Conservation (phyloP, 1,140 invertebrate genomes). For the Tetramorium alpestre region DNA sequence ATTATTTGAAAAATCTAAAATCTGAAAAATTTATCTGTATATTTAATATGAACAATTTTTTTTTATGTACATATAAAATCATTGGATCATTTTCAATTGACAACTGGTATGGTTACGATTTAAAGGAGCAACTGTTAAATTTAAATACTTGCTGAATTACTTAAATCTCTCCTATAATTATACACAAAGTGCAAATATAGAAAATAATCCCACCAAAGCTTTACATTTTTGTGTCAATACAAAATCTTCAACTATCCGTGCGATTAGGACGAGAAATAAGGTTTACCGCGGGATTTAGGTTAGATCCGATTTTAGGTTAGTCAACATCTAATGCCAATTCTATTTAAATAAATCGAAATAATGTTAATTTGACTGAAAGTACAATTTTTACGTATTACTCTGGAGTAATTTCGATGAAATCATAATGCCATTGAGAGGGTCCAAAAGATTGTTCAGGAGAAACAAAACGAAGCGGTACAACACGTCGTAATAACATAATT, state of each 20-base stretch:
- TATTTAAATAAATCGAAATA: neutral
- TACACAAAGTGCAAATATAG: neutral
- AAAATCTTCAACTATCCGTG: neutral
- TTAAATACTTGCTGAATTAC: neutral
- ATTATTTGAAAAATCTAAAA: neutral
- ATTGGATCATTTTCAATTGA: neutral
- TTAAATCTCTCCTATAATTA: neutral
- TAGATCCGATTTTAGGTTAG: slow-evolving; percentile 1
- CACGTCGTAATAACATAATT: slow-evolving; percentile 1
- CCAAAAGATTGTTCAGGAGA: neutral
- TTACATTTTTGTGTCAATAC: neutral
- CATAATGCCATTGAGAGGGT: neutral
- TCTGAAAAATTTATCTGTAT: neutral
- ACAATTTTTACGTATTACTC: neutral
- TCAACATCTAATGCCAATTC: neutral
- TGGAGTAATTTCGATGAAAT: neutral
- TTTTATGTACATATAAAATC: neutral
- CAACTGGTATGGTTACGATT: neutral
- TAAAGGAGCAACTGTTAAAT: neutral
- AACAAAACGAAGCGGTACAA: neutral
- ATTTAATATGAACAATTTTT: neutral
- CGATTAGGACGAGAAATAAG: neutral
- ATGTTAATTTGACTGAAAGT: neutral
- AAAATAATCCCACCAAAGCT: neutral
- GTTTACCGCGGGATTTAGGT: neutral